Base-by-base conservation (phyloP, 2,797 vertebrate genomes). In the Cryptoblepharus egeriae region DNA sequence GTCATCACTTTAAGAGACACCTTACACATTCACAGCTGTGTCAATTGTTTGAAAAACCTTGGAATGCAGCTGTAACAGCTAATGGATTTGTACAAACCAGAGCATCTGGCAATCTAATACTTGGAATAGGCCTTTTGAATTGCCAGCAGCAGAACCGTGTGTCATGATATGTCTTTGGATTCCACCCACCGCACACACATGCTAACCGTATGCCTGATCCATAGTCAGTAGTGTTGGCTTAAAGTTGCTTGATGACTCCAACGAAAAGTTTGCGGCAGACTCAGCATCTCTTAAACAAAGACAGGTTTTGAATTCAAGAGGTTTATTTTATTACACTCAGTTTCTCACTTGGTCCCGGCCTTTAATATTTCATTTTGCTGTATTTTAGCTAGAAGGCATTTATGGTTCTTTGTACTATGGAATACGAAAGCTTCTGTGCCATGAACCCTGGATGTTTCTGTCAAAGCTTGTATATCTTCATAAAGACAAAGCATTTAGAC, bases 51-150 rank as follows among this genome's bases (percentile, higher is more conserved):
- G 32, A 72, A 90, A 92, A 89, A 58, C 35, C 20, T 24, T 79
- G 87, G 86, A 90, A 90, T 93, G 88, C 75, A 88, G 32, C 81
- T 73, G n/a, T 77, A 92, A 86, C 68, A 88, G 78, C 35, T 72
- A 68, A 58, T 0, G 16, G 84, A 88, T 90, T 87, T 82, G 32
- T 67, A 71, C 87, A 85, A 20, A 9, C 1, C 22, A 86, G 75
- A 65, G 68, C 75, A 90, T 88, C 77, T 91, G 88, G 83, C 80
- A 85, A 82, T 90, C 77, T 88, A 87, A 91, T 85, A 13, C 45
- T 79, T 67, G 37, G 64, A 57, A 77, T 88, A 88, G 82, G 24
- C 61, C 57, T 90, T 77, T 76, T 81, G 74, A 60, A 83, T 80
- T 2, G 0, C 39, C 74, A 32, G 55, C 52, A 92, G 24, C n/a